phyloP scores from a whole-genome alignment of 2,888 invertebrate genomes.

The Griposia aprilina region DNA sequence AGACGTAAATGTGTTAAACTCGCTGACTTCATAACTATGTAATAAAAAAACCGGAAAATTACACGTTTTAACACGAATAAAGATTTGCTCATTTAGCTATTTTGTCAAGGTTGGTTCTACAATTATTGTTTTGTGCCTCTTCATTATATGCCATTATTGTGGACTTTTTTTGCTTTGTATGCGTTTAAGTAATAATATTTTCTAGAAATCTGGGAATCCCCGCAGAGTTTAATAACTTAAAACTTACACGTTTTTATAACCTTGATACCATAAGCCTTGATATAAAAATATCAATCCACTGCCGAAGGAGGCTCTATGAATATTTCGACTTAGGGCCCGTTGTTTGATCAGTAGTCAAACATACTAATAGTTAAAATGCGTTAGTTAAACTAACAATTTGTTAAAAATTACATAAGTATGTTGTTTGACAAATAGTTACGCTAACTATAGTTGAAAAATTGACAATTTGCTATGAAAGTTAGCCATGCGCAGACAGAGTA shows the following conservation, averaged over 20 bases:
- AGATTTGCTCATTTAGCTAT: neutral
- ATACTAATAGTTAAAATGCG: no score
- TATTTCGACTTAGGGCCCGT: no score
- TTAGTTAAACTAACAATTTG: no score
- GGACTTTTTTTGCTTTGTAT: neutral
- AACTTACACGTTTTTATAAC: neutral
- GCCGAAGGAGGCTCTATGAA: neutral
- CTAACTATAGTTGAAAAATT: no score
- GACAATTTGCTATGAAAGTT: no score
- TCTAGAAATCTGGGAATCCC: neutral
- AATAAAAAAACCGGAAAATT: neutral
- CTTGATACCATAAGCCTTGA: no score
- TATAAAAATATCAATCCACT: neutral
- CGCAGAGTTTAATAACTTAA: neutral
- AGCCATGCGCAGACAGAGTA: no score
- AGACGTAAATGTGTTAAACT: neutral
- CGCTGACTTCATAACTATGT: neutral
- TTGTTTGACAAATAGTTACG: no score
- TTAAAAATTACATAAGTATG: no score
- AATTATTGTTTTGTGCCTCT: neutral
- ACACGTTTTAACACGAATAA: slow-evolving; percentile 16
- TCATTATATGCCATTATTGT: neutral
- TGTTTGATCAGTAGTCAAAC: no score
- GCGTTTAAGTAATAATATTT: neutral
- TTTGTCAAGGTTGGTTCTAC: slow-evolving; percentile 31